Percentiles rank a stretch among this genome's conserved stretches.
These are phyloP conservation scores for Oligia fasciuncula DNA, from an alignment of 2,888 invertebrate genomes.

Conservation along the genomic window DNA sequence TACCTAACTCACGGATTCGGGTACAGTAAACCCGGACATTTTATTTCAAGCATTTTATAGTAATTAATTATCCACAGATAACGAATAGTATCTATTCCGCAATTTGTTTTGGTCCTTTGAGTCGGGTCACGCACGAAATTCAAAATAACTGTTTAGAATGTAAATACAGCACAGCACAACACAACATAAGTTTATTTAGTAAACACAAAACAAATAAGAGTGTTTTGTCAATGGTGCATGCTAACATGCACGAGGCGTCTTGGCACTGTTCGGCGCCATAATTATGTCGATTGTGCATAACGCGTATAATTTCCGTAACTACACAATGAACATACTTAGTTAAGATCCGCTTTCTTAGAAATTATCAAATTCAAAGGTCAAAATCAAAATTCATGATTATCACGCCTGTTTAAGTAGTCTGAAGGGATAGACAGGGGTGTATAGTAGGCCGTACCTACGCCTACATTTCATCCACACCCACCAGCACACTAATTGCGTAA, in stretches of 20 bases:
- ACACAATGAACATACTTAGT: not conserved
- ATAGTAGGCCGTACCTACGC: not conserved
- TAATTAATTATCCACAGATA: not conserved
- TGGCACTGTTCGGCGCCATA: slow-evolving; percentile 51
- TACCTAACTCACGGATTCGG: not conserved
- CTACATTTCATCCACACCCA: not conserved
- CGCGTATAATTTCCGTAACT: slow-evolving; percentile 30
- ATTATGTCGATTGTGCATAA: slow-evolving; percentile 33
- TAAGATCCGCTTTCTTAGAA: slow-evolving; percentile 7
- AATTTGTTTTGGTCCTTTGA: not conserved
- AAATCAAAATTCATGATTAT: no score
- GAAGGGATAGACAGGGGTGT: not conserved
- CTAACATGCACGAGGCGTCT: slow-evolving; percentile 22
- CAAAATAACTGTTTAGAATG: not conserved
- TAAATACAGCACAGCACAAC: not conserved
- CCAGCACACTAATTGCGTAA: no score
- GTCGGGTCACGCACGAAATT: not conserved
- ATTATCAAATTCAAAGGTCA: no score
- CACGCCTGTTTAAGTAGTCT: not conserved
- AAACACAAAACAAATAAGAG: slow-evolving; percentile 42
- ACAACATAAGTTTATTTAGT: slow-evolving; percentile 35
- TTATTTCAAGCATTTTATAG: not conserved
- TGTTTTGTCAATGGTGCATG: not conserved
- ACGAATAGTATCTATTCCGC: no score
- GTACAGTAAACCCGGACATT: not conserved